Evolutionary conservation across 2,113 vertebrate species (phyloP).

Genomic region (Turnix velox): DNA sequence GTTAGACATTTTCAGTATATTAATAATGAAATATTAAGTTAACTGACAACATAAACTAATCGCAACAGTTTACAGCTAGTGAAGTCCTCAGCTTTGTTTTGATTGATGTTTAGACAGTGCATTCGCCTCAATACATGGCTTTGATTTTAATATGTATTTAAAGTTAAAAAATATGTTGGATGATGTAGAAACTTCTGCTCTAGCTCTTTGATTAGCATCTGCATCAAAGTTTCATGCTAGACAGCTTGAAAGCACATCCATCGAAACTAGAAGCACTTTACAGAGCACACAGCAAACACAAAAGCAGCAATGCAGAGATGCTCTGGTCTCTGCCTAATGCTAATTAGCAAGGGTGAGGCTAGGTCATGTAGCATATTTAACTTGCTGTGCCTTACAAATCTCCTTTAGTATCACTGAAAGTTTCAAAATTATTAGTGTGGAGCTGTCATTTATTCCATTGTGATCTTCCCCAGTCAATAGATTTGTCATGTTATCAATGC

Average conservation of each 20-base stretch:
- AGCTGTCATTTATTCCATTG: neutral
- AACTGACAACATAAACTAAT: neutral
- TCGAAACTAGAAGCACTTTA: neutral
- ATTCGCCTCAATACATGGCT: neutral
- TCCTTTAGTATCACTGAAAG: neutral
- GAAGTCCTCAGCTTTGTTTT: neutral
- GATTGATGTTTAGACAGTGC: neutral
- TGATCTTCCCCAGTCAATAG: neutral
- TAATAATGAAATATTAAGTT: neutral
- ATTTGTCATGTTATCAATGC: neutral
- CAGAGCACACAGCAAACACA: neutral
- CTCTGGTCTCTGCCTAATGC: neutral
- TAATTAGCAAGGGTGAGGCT: neutral
- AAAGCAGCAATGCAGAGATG: neutral
- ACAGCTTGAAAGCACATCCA: neutral
- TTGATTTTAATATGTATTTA: neutral
- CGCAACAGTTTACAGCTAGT: neutral
- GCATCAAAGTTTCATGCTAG: neutral
- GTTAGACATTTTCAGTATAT: neutral
- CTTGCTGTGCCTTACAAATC: neutral
- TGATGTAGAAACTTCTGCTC: neutral
- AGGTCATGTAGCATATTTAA: neutral
- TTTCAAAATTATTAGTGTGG: neutral
- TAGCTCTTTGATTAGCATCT: neutral
- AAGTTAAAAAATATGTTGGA: neutral